These are phyloP conservation scores for Megaceryle torquata DNA, from an alignment of 2,113 vertebrate species.

Conservation along the genomic window DNA sequence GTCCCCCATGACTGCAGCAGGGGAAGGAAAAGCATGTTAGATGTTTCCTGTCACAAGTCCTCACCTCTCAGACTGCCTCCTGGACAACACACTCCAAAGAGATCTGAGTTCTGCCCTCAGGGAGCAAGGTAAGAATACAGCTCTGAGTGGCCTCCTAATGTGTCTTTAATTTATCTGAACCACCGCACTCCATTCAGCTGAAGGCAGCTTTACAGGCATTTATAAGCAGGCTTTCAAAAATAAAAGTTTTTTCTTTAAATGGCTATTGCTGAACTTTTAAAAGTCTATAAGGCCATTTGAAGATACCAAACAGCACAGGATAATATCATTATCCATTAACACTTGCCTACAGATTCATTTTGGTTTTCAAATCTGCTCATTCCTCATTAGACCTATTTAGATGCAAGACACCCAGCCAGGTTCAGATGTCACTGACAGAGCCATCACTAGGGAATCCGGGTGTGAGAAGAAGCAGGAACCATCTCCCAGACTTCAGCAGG, in stretches of 20 bases:
- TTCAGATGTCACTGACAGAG: neutral
- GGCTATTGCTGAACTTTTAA: neutral
- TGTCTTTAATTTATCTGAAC: neutral
- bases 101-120: neutral
- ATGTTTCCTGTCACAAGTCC: neutral
- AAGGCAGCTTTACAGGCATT: neutral
- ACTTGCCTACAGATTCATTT: neutral
- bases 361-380: neutral
- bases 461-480: neutral
- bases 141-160: neutral
- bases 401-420: neutral
- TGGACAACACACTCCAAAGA: neutral
- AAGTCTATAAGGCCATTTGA: neutral
- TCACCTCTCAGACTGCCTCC: neutral
- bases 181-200: neutral
- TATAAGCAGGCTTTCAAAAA: neutral
- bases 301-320: neutral
- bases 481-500: neutral
- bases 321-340: neutral
- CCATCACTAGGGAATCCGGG: neutral
- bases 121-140: neutral
- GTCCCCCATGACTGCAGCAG: neutral
- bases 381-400: neutral
- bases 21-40: neutral
- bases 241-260: neutral